phyloP scores from a whole-genome alignment of 2,113 vertebrate species.

The Myocastor coypus region DNA sequence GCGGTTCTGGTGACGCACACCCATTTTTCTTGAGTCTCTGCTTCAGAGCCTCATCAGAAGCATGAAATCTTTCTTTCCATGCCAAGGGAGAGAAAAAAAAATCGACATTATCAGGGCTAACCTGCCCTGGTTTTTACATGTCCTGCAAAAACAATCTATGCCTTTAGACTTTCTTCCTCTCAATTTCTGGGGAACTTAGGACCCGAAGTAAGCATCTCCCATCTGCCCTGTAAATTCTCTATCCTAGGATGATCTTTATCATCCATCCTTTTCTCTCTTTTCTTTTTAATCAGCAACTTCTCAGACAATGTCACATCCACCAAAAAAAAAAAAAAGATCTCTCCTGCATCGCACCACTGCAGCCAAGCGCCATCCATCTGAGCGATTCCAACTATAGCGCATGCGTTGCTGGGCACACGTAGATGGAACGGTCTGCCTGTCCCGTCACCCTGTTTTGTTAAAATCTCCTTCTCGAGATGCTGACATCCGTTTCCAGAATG shows the following conservation, averaged over 20 bases:
- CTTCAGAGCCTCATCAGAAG: background rate
- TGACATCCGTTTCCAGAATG: background rate
- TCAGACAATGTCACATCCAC: background rate
- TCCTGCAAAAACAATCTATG: background rate
- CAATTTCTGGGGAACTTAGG: fast-evolving
- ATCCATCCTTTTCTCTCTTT: too few relatives aligned
- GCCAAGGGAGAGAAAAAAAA: background rate
- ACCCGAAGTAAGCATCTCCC: background rate
- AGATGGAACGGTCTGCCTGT: background rate
- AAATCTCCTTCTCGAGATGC: fast-evolving
- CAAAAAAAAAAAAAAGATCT: background rate
- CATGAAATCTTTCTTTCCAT: background rate
- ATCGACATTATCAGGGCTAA: background rate
- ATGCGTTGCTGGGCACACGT: background rate
- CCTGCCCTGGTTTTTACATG: background rate
- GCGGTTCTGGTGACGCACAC: background rate
- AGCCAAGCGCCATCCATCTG: background rate
- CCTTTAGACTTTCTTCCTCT: fast-evolving
- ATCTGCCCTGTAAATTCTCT: background rate
- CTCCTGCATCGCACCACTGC: fast-evolving
- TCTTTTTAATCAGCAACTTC: fast-evolving
- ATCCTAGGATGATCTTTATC: fast-evolving
- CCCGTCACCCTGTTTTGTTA: fast-evolving
- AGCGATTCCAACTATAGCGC: background rate
- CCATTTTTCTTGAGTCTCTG: background rate